A percentile compares a stretch with the other conserved stretches of the same genome.
Conservation (phyloP, 2,888 invertebrate species). For the Adelognathus sp. region DNA sequence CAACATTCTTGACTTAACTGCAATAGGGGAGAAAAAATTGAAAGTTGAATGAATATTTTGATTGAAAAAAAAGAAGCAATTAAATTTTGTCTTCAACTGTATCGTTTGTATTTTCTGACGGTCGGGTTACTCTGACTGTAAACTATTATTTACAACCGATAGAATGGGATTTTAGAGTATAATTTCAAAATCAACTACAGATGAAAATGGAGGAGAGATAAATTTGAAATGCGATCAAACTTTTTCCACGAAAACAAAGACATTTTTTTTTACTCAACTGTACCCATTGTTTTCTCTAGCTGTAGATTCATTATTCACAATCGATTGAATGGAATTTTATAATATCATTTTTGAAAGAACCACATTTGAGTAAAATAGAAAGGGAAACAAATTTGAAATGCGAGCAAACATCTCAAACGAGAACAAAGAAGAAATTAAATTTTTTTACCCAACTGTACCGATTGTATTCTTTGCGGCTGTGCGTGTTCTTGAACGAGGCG, state of each 20-base stretch:
- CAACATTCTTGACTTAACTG: no score
- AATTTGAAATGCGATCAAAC: background rate
- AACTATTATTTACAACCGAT: no score
- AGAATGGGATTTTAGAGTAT: no score
- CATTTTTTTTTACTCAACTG: slow-evolving; percentile 21
- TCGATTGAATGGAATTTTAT: no score
- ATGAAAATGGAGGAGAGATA: background rate
- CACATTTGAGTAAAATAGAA: background rate
- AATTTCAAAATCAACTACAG: background rate
- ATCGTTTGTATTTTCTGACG: no score
- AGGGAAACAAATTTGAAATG: background rate
- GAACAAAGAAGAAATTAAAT: background rate
- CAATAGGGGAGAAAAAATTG: no score
- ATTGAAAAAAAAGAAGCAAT: no score
- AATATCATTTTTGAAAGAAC: background rate
- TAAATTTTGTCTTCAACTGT: no score
- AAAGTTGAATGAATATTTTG: no score
- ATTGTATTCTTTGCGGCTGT: background rate
- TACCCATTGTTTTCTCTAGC: no score
- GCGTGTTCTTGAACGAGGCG: slow-evolving; percentile 8
- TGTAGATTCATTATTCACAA: no score
- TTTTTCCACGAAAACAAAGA: background rate
- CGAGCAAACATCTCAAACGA: background rate
- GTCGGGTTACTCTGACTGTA: no score
- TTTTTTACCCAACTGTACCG: slow-evolving; percentile 7